Percentiles rank a stretch among this genome's conserved stretches.
These are phyloP conservation scores for Chrysocyon brachyurus DNA, from an alignment of 2,797 vertebrate species.

Conservation along the genomic window DNA sequence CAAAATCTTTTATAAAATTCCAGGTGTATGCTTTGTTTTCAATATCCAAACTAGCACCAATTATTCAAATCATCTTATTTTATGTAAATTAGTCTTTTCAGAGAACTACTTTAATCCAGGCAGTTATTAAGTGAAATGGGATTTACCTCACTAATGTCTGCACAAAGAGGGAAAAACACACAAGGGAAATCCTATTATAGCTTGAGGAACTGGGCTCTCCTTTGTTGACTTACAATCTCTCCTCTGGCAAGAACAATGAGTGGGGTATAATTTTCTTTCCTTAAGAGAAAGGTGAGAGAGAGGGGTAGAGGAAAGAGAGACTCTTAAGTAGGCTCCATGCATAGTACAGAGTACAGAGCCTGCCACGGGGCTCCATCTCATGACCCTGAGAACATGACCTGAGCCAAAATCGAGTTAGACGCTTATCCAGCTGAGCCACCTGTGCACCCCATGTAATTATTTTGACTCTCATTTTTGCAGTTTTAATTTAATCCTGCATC, in stretches of 20 bases:
- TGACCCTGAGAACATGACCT: neutral
- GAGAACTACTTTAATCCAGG: conserved; percentile 75
- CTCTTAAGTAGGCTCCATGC: neutral
- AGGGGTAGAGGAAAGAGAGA: neutral
- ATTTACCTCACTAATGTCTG: conserved; percentile 80
- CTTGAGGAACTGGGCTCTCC: conserved; percentile 46
- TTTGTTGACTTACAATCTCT: conserved; percentile 72
- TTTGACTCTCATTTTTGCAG: conserved; percentile 54
- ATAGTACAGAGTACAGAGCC: neutral
- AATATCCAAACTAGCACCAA: conserved; percentile 48
- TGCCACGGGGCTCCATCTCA: neutral
- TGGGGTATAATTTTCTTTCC: neutral
- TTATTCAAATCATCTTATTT: conserved; percentile 77
- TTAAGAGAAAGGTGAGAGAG: neutral
- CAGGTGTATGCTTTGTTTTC: conserved; percentile 73
- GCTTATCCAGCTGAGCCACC: neutral
- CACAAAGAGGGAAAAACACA: conserved; percentile 62
- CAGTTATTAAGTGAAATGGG: conserved; percentile 79
- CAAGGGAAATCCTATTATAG: conserved; percentile 68
- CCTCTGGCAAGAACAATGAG: conserved; percentile 50
- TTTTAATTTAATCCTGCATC: conserved; percentile 52
- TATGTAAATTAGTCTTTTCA: conserved; percentile 76
- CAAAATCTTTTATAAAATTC: conserved; percentile 71
- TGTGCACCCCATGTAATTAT: neutral
- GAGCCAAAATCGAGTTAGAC: neutral